phyloP scores from a whole-genome alignment of 2,797 vertebrate genomes.

The Megalops cyprinoides region DNA sequence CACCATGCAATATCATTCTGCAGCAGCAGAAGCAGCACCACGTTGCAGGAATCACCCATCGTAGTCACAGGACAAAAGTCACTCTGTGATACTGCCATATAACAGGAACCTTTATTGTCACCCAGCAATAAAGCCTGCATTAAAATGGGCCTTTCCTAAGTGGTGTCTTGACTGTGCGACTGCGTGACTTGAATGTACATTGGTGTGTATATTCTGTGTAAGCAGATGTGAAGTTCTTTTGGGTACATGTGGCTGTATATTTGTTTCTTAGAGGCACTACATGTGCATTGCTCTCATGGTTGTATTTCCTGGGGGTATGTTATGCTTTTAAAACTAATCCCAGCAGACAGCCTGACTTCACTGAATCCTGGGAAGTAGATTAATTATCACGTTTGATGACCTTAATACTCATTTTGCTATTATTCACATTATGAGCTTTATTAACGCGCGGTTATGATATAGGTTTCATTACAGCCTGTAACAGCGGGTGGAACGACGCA shows the following conservation, averaged over 20 bases:
- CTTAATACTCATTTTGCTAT: conserved; percentile 2
- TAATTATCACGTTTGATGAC: not conserved
- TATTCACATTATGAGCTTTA: not conserved
- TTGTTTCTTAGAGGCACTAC: not conserved
- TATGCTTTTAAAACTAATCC: not conserved
- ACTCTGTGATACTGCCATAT: not conserved
- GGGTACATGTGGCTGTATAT: not conserved
- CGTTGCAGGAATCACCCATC: not conserved
- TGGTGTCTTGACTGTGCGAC: not conserved
- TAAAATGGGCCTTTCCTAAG: not conserved
- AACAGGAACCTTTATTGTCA: not conserved
- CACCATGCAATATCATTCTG: not conserved
- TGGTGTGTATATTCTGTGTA: not conserved
- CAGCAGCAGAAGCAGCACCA: not conserved
- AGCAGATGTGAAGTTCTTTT: not conserved
- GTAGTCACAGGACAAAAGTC: not conserved
- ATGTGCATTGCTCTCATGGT: not conserved
- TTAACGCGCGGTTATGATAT: not conserved
- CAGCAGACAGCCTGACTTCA: not conserved
- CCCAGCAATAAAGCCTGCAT: not conserved
- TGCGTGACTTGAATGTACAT: not conserved
- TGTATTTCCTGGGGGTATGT: conserved; percentile 10
- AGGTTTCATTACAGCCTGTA: not conserved
- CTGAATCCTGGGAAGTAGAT: not conserved
- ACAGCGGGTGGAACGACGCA: not conserved